Base-by-base conservation (phyloP, 2,888 invertebrate species). In the Perithous albicinctus region DNA sequence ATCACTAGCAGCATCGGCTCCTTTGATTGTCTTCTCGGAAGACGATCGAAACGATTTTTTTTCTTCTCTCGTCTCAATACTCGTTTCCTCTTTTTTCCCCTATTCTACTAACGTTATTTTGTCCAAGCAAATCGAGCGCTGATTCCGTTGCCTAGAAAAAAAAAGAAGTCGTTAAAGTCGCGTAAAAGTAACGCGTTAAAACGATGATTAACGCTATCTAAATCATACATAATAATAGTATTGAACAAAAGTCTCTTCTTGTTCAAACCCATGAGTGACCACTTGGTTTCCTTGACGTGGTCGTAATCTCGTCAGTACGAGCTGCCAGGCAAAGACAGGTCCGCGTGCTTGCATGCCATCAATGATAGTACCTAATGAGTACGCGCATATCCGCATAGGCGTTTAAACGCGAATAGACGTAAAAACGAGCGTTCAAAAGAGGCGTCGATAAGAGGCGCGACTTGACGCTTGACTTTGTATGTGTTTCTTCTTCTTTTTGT, bases 21-120 rank as follows among this genome's bases (percentile, higher is more conserved):
- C 89, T 90, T 89, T 90, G 91, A 90, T 91, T 90, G 89, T 91
- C 89, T 91, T 92, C 91, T 89, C 81, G 86, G 91, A 91, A 92
- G 85, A 64, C 78, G 78, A 81, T 81, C 86, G 87, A 78, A 88
- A 87, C 87, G 81, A 82, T 85, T 82, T 84, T 85, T 83, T 80
- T 84, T 81, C 86, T 79, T 80, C 82, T 41, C 84, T 84, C 86
- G 5, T 18, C 51, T 64, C 63, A 29, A 18, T 66, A 66, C n/a
- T 56, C n/a, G 29, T 26, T 56, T 7, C 29, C 29, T 12, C 7
- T 35, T 26, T 72, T 38, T 51, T 35, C 41, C 54, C 59, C 38
- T 48, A 23, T 26, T n/a, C 10, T 32, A 63, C 61, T 61, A 29
- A 15, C 51, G 15, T 29, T 51, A 26, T 73, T 46, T 20, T 20